Evolutionary conservation across 2,797 vertebrate species (phyloP).

Genomic region (Huso huso): DNA sequence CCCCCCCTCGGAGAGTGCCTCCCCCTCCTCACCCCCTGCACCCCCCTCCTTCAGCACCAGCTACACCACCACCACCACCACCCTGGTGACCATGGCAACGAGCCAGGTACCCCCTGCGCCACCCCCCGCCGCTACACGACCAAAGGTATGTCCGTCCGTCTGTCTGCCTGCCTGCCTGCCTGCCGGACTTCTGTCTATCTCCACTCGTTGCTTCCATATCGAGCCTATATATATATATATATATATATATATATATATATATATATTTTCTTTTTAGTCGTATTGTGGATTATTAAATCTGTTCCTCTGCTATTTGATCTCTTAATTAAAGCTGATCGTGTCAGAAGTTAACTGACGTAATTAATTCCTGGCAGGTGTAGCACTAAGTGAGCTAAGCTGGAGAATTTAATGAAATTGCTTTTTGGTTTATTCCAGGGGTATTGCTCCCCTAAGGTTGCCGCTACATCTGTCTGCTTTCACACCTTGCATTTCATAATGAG

Average conservation of each 20-base stretch:
- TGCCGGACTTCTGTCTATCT: too few species aligned
- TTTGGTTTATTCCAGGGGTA: background rate
- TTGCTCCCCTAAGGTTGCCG: background rate
- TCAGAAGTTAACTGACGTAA: background rate
- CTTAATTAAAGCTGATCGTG: background rate
- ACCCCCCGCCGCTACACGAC: slow-evolving; percentile 65
- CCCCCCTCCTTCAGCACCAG: slow-evolving; percentile 43
- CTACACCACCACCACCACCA: slow-evolving; percentile 49
- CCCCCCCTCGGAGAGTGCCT: slow-evolving; percentile 30
- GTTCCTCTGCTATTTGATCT: too few species aligned
- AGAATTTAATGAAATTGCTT: slow-evolving; percentile 1
- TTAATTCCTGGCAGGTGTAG: background rate
- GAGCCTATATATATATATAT: too few species aligned
- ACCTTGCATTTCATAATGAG: background rate
- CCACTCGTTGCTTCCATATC: too few species aligned
- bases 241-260: too few species aligned
- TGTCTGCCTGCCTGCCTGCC: too few species aligned
- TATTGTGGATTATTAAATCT: too few species aligned
- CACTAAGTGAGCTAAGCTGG: background rate
- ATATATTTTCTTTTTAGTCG: too few species aligned
- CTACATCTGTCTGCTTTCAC: background rate
- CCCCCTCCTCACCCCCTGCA: slow-evolving; percentile 33
- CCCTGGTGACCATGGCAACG: slow-evolving; percentile 60
- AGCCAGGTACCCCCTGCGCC: slow-evolving; percentile 71
- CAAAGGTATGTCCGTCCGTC: slow-evolving; percentile 65